These are phyloP conservation scores for Sminthurides bifidus DNA, from an alignment of 1,140 invertebrate species.

Conservation along the genomic window DNA sequence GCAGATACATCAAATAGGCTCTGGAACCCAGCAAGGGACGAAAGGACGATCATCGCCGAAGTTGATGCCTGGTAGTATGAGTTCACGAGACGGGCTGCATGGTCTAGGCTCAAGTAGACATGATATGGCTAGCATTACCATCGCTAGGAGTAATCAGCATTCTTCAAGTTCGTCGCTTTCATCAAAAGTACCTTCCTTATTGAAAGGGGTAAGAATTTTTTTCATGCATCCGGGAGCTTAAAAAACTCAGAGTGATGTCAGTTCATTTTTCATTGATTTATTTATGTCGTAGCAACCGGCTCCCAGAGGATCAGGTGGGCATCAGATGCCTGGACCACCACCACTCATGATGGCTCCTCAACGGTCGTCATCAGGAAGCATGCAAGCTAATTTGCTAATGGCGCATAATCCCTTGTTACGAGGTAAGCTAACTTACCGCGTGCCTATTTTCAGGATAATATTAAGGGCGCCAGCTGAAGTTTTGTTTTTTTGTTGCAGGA, in stretches of 20 bases:
- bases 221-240: background rate
- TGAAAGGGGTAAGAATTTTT: constrained; percentile 38
- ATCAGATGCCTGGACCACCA: constrained; percentile 43
- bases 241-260: constrained; percentile 4
- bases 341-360: constrained; percentile 39
- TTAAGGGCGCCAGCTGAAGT: no score
- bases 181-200: constrained; percentile 35
- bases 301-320: constrained; percentile 36
- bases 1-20: constrained; percentile 34
- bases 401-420: constrained; percentile 46
- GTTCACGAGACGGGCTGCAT: background rate
- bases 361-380: constrained; percentile 31
- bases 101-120: constrained; percentile 2
- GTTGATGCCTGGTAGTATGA: constrained; percentile 8
- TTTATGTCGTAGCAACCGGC: constrained; percentile 42
- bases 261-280: constrained; percentile 34
- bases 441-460: no score
- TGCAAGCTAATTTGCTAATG: constrained; percentile 47
- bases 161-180: constrained; percentile 15
- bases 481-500: constrained; percentile 10
- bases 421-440: constrained; percentile 20
- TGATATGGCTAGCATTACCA: constrained; percentile 2
- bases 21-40: constrained; percentile 16
- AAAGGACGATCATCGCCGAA: constrained; percentile 29
- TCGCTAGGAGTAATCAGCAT: constrained; percentile 12